A percentile compares a stretch with the other conserved stretches of the same genome.
Conservation (phyloP, 2,797 vertebrate genomes). For the Ateles fusciceps region DNA sequence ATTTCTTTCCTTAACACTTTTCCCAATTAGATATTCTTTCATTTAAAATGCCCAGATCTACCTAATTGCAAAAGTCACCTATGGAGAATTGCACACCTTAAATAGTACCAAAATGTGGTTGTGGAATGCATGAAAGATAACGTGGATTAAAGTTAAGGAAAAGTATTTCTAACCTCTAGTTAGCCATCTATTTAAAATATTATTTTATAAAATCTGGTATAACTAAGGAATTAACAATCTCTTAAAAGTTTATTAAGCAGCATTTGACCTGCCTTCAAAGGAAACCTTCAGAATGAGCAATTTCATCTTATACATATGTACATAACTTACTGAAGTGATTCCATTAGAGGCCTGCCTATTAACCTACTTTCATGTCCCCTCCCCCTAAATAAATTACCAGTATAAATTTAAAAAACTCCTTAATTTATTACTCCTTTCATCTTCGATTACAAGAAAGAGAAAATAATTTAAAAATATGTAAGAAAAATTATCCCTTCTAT, state of each 20-base stretch:
- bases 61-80: neutral
- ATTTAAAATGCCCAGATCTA: slow-evolving; percentile 11
- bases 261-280: neutral
- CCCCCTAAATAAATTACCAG: neutral
- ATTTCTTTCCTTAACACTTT: neutral
- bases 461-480: neutral
- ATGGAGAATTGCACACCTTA: neutral
- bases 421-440: neutral
- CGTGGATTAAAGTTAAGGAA: slow-evolving; percentile 1
- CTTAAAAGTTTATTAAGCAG: neutral
- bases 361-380: neutral
- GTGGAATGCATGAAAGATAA: neutral
- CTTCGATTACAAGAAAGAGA: neutral
- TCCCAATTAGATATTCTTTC: neutral
- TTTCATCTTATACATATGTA: neutral
- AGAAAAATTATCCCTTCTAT: slow-evolving; percentile 15
- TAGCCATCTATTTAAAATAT: neutral
- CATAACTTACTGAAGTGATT: neutral
- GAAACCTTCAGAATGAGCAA: slow-evolving; percentile 6
- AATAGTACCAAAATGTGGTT: neutral
- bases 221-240: neutral
- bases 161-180: neutral
- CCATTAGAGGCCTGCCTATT: neutral
- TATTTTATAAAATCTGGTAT: slow-evolving; percentile 35
- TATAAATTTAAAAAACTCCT: slow-evolving; percentile 9